Base-by-base conservation (phyloP, 1,140 invertebrate species). In the Drosophila athabasca region DNA sequence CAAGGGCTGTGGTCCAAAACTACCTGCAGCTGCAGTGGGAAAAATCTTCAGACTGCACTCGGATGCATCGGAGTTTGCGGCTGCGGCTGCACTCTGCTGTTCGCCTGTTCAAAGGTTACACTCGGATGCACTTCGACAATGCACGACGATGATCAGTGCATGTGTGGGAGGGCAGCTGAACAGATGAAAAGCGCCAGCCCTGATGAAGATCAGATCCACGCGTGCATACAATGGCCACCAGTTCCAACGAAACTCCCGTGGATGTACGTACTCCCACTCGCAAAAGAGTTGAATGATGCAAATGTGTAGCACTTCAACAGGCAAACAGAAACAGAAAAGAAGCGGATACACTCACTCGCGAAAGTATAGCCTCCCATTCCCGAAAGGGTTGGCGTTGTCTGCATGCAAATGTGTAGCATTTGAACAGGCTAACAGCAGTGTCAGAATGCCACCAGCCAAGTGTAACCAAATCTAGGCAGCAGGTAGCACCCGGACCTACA, bases 71-170 rank as follows among this genome's bases (percentile, higher is more conserved):
- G 29, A 39, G 35, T 5, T 39, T 39, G 35, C 71, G 53, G 51
- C 44, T 39, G 35, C 71, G 53, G 51, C 44, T 49, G 48, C 51
- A 29, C 39, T 54, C 35, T 65, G 44, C 79, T 81, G 79, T 11
- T 53, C 48, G 68, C 79, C 79, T 82, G 60, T 43, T 82, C 58
- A 29, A 82, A 48, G 49, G 60, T 77, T 76, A 82, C 78, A 81
- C 58, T 67, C 75, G 72, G 78, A 58, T 81, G 78, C 78, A 81
- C 79, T 58, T 35, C 31, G 24, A 72, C 64, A 74, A 49, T 49
- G 53, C 46, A 72, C 46, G 58, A 29, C 26, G 22, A 43, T 50
- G 31, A 50, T 31, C 26, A 46, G 39, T 11, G 17, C 51, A 55
- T 75, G 71, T 69, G 52, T 15, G 24, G 31, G 13, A 31, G 57